Percentiles rank a stretch among this genome's conserved stretches.
Conservation (phyloP, 2,797 vertebrate species). For the Molossus alvarezi region DNA sequence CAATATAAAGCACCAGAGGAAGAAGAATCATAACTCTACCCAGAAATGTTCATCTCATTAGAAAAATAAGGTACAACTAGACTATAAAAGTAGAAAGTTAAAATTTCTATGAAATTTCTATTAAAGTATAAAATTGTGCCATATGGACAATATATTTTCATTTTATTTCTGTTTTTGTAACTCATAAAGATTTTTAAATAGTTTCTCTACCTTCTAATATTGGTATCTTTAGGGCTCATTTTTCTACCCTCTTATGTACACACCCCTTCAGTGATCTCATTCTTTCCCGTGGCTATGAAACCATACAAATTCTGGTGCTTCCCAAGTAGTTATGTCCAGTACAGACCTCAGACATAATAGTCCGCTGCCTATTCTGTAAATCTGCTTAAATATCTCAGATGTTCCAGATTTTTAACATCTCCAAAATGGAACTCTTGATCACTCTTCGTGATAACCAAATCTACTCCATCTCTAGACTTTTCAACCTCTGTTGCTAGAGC, state of each 20-base stretch:
- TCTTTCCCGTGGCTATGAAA: neutral
- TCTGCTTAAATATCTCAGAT: neutral
- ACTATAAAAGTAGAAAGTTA: conserved; percentile 51
- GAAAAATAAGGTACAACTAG: conserved; percentile 37
- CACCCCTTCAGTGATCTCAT: neutral
- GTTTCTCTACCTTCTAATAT: neutral
- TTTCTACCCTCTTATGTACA: neutral
- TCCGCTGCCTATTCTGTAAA: neutral
- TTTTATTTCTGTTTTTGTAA: neutral
- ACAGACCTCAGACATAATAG: neutral
- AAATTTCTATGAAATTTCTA: conserved; percentile 51
- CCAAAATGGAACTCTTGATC: conserved; percentile 9
- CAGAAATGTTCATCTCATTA: conserved; percentile 55
- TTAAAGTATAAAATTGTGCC: conserved; percentile 51
- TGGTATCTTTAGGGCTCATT: neutral
- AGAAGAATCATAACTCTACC: conserved; percentile 20
- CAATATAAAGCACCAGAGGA: neutral
- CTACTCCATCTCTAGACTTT: neutral
- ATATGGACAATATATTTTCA: conserved; percentile 36
- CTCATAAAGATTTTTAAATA: neutral
- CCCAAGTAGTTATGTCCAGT: neutral
- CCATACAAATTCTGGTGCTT: conserved; percentile 1
- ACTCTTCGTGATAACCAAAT: neutral
- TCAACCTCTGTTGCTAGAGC: neutral
- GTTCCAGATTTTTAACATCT: neutral